These are phyloP conservation scores for Oikopleura albicans DNA, from an alignment of 23 tunicate genomes.

Conservation along the genomic window DNA sequence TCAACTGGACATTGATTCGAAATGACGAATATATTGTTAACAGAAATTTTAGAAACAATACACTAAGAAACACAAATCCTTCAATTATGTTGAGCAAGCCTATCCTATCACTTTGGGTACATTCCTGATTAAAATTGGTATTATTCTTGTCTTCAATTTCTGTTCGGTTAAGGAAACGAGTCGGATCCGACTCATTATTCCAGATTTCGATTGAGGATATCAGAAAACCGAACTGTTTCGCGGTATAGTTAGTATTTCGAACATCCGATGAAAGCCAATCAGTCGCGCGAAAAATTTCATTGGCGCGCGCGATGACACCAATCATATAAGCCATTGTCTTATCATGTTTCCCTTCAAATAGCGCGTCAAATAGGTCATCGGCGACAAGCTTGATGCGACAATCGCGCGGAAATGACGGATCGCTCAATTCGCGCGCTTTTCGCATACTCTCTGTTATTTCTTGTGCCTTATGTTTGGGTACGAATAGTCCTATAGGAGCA, in stretches of 20 bases:
- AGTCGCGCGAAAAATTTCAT: neutral
- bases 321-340: conserved; percentile 14
- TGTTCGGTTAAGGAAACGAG: neutral
- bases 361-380: neutral
- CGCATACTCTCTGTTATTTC: too few species aligned
- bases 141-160: neutral
- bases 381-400: neutral
- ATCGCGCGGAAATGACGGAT: neutral
- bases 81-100: too few species aligned
- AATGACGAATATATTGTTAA: too few species aligned
- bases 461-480: too few species aligned
- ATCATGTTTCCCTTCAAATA: neutral
- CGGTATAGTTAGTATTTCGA: neutral
- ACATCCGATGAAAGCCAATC: neutral
- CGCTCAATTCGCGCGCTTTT: neutral
- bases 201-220: neutral
- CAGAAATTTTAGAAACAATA: too few species aligned
- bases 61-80: too few species aligned
- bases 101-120: too few species aligned
- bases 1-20: too few species aligned
- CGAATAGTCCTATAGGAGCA: too few species aligned
- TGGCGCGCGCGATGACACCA: neutral
- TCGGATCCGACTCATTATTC: neutral
- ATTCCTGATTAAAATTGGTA: neutral
- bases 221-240: neutral